Conservation (phyloP, 2,113 vertebrate genomes). For the Stegostoma tigrinum region DNA sequence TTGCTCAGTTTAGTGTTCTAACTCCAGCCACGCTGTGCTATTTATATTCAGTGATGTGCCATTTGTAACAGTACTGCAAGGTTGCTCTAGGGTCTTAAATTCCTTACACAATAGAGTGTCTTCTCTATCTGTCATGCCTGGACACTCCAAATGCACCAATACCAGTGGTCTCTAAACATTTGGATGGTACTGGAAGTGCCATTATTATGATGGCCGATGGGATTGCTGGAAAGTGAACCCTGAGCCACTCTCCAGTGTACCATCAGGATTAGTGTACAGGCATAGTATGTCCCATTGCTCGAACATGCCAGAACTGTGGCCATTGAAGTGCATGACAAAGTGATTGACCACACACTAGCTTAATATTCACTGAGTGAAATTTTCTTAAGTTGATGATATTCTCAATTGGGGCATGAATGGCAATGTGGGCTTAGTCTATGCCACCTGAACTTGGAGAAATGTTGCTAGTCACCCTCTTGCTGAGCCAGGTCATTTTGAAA, state of each 20-base stretch:
- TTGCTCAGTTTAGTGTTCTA: too few relatives aligned
- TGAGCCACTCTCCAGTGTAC: neutral
- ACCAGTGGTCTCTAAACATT: neutral
- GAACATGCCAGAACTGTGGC: neutral
- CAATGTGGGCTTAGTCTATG: neutral
- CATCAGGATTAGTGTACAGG: neutral
- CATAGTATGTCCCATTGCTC: neutral
- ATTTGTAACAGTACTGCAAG: too few relatives aligned
- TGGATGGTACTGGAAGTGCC: neutral
- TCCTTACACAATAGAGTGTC: neutral
- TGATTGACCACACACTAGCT: neutral
- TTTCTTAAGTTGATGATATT: neutral
- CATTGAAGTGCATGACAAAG: neutral
- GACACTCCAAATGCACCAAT: neutral
- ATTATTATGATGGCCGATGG: neutral
- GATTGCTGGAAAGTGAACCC: neutral
- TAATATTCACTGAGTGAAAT: neutral
- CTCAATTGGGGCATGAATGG: neutral
- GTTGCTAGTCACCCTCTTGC: neutral
- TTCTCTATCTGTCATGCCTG: neutral
- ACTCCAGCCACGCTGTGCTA: too few relatives aligned
- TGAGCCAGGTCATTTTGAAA: neutral
- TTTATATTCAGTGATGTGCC: too few relatives aligned
- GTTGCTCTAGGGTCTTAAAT: too few relatives aligned
- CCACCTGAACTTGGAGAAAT: neutral